Evolutionary conservation across 2,888 invertebrate species (phyloP), one percentile per base, ranked within the genome.

Genomic region (Eretmocerus hayati): DNA sequence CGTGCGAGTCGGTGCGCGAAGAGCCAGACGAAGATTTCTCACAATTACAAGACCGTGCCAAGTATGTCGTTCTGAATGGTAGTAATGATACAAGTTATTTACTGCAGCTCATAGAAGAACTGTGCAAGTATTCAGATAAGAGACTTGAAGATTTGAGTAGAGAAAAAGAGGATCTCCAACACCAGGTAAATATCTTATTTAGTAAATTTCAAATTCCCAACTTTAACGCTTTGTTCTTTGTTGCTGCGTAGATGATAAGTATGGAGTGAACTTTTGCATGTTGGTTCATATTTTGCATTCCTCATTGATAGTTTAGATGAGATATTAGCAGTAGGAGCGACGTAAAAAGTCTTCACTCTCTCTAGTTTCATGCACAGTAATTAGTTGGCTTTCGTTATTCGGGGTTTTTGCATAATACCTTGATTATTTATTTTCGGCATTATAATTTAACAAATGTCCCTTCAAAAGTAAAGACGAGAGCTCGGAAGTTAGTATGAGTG

Each of bases 141-240:
- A 77, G 85, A 49, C 69, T 81, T 11, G 87, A 87, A 46, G 77
- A 77, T 23, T 75, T 81, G 32, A 80, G 77, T 57, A 77, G 74
- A 42, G 87, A 87, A 58, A 75, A 79, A 20, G 83, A 84, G 55
- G 89, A 89, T 65, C 70, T 88, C 54, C 79, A 81, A 39, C 80
- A 83, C 51, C 88, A 89, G 83, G 88, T 88, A 65, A 72, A 21
- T 38, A 40, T 2, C 16, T 18, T 11, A 26, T 26, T 26, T 26
- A n/a, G n/a, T n/a, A n/a, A n/a, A n/a, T n/a, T n/a, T n/a, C n/a
- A n/a, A n/a, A n/a, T n/a, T 30, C 21, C 30, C 6, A 6, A 11
- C 18, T 31, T 43, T 33, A 8, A 46, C 13, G 8, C 5, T 51
- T n/a, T n/a, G n/a, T n/a, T n/a, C n/a, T n/a, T n/a, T n/a, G 20